A percentile compares a stretch with the other conserved stretches of the same genome.
Conservation (phyloP, 2,113 vertebrate species). For the Lonchura striata region DNA sequence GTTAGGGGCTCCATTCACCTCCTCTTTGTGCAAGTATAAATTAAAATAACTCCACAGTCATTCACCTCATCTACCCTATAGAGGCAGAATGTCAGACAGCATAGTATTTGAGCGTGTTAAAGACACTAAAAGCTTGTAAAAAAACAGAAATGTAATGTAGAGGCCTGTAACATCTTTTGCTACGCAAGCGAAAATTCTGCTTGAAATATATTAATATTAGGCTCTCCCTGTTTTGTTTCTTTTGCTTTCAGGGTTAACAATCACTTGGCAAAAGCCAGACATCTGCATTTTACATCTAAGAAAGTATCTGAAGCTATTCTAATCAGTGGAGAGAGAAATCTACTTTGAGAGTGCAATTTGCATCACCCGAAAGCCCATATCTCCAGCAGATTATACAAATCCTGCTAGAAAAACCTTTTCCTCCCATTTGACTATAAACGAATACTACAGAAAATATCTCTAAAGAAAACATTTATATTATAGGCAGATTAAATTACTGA, state of each 20-base stretch:
- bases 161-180: background rate
- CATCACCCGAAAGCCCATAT: background rate
- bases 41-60: conserved; percentile 12
- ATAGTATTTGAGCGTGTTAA: background rate
- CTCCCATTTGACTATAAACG: background rate
- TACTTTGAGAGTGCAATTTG: background rate
- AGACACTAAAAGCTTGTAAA: background rate
- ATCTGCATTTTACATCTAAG: background rate
- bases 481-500: background rate
- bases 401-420: background rate
- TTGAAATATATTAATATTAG: background rate
- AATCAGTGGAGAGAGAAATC: background rate
- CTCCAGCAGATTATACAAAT: background rate
- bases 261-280: background rate
- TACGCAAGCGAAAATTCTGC: background rate
- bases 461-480: background rate
- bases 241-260: background rate
- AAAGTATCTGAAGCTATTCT: background rate
- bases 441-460: background rate
- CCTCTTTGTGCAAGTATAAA: conserved; percentile 19
- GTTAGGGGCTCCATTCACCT: background rate
- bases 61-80: background rate
- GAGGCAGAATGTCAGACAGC: background rate
- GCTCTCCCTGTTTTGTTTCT: background rate
- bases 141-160: background rate